Percentiles rank a stretch among this genome's conserved stretches.
phyloP scores from a whole-genome alignment of 1,140 invertebrate species.

The Plodia interpunctella region DNA sequence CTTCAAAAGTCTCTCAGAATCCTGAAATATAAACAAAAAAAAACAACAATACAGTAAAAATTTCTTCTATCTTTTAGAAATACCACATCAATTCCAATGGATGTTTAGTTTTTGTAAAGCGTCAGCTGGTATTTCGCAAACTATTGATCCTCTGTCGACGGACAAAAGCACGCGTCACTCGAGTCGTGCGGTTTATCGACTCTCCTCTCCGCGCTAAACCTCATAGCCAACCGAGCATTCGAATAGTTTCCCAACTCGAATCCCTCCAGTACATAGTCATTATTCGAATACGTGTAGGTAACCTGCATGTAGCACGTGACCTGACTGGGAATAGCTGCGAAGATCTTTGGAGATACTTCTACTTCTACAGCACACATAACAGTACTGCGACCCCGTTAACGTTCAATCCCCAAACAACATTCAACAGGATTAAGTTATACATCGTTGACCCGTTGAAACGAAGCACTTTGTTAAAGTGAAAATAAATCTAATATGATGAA shows the following conservation, averaged over 20 bases:
- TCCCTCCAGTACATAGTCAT: neutral
- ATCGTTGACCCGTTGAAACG: neutral
- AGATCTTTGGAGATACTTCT: neutral
- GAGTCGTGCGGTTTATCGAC: conserved; percentile 1
- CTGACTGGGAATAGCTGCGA: neutral
- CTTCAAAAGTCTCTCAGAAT: too few species aligned
- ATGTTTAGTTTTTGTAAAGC: neutral
- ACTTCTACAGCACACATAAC: too few species aligned
- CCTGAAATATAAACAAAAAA: too few species aligned
- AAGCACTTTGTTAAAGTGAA: neutral
- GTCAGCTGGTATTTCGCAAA: neutral
- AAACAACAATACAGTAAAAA: too few species aligned
- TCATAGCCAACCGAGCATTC: neutral
- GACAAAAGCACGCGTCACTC: conserved; percentile 21
- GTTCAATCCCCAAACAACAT: neutral
- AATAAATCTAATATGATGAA: neutral
- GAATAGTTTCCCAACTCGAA: conserved; percentile 4
- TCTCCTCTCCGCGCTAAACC: neutral
- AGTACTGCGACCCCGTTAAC: neutral
- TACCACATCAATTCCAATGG: neutral
- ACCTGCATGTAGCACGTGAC: conserved; percentile 5
- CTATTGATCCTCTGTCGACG: conserved; percentile 3
- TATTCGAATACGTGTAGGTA: conserved; percentile 12
- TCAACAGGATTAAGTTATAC: neutral
- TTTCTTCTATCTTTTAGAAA: too few species aligned